Evolutionary conservation across 2,888 invertebrate genomes (phyloP).

Genomic region (Enchytraeus crypticus): DNA sequence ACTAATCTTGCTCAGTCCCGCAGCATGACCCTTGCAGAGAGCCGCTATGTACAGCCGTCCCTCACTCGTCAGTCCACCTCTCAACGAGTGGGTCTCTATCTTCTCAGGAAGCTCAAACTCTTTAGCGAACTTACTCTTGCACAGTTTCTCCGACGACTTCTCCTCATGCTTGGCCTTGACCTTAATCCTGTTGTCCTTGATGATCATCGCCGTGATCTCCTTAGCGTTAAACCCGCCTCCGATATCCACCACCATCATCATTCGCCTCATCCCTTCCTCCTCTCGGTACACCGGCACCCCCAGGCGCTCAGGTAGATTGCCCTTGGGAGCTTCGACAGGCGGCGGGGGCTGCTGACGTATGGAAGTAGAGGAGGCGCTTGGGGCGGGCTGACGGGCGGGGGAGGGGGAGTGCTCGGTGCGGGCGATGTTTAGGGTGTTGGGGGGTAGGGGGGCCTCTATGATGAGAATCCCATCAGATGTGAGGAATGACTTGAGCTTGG

Average conservation of each 20-base stretch:
- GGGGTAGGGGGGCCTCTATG: conserved; percentile 26
- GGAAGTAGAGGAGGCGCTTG: too few species aligned
- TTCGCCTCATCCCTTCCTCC: conserved; percentile 11
- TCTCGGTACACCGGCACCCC: conserved; percentile 18
- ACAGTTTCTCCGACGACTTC: conserved; percentile 24
- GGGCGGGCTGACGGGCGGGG: too few species aligned
- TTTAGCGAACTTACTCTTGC: conserved; percentile 26
- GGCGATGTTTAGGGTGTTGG: conserved; percentile 18
- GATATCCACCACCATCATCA: conserved; percentile 15
- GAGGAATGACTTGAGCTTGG: conserved; percentile 22
- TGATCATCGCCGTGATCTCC: conserved; percentile 29
- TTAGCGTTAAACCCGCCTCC: conserved; percentile 20
- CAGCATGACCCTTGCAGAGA: conserved; percentile 22
- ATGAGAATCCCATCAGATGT: conserved; percentile 26
- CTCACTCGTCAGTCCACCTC: conserved; percentile 25
- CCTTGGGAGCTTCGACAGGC: too few species aligned
- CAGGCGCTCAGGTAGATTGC: too few species aligned
- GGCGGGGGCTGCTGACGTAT: too few species aligned
- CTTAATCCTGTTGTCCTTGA: conserved; percentile 28
- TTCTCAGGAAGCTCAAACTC: conserved; percentile 28
- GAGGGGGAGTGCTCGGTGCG: conserved; percentile 15
- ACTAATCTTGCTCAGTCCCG: conserved; percentile 11
- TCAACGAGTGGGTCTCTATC: conserved; percentile 26
- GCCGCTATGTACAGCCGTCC: conserved; percentile 27
- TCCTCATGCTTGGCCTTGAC: conserved; percentile 30